phyloP scores from a whole-genome alignment of 2,113 vertebrate species.

The Passer domesticus region DNA sequence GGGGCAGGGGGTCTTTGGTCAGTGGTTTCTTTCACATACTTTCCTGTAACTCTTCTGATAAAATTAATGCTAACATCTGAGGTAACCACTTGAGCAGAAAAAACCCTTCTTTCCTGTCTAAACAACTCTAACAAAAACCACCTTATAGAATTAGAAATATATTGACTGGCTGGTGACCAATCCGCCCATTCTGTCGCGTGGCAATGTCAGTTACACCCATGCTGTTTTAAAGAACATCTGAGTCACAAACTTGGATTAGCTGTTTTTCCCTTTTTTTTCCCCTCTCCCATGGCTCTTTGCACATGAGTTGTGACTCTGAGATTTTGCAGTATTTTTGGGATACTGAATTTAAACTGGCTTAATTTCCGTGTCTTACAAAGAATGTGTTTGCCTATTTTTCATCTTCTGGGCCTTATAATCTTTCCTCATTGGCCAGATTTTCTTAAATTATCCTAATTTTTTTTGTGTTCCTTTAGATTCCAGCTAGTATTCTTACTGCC shows the following conservation, averaged over 20 bases:
- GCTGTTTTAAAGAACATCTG: not conserved
- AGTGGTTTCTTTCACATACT: not conserved
- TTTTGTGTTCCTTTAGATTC: not conserved
- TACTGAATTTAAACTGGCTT: not conserved
- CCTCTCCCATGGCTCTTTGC: not conserved
- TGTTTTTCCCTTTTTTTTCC: not conserved
- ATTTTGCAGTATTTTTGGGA: not conserved
- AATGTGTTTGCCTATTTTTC: not conserved
- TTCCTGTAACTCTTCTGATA: not conserved
- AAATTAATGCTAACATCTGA: not conserved
- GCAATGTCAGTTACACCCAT: not conserved
- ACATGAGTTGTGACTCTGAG: not conserved
- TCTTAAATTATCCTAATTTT: not conserved
- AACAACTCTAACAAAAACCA: not conserved
- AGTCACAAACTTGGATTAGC: not conserved
- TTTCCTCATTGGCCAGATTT: not conserved
- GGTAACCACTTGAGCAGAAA: not conserved
- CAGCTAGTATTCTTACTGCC: not conserved
- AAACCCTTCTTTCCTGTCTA: not conserved
- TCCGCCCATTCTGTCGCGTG: not conserved
- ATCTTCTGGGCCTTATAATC: not conserved
- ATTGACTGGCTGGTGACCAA: not conserved
- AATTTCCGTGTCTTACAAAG: not conserved
- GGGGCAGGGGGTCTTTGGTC: rapidly evolving
- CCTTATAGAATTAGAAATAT: not conserved